Base-by-base conservation (phyloP, 1,140 invertebrate genomes). In the Cephus cinctus region DNA sequence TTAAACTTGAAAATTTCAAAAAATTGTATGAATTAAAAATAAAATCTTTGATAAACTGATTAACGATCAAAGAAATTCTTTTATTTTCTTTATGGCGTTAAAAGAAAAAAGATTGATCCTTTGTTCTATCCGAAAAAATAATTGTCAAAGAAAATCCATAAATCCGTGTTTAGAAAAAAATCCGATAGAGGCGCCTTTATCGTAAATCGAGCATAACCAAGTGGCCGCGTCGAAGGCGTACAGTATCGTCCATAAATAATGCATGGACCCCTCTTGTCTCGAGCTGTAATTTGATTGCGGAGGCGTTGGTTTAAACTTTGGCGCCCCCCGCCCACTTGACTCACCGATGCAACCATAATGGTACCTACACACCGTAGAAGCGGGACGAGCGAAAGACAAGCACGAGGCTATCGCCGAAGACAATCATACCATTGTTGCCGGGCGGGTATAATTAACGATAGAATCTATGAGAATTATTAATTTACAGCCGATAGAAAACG, bases 231-330 rank as follows among this genome's bases (percentile, higher is more conserved):
- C n/a, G n/a, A n/a, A 61, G 66, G 61, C 61, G 63, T 63, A 61
- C 63, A 60, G 63, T 57, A 55, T 63, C 51, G 58, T 59, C 56
- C 59, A 69, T 69, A 68, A 69, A 68, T 69, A 68, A 69, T 69
- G 63, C 61, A 68, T 69, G 57, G 59, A 57, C 59, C 51, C 43
- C 48, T 51, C 60, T 54, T 68, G 61, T 65, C 64, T 56, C 56
- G 57, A 52, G 54, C 65, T 70, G 63, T 68, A 70, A 70, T 70
- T 70, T 70, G 59, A 70, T 68, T 65, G 66, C 57, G 67, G 65
- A 65, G 67, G 67, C 67, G 67, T 68, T 53, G 55, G 61, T 61
- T 66, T 59, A 62, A 61, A 62, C 47, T 67, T 67, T 56, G 58
- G 62, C 60, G 59, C 57, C 56, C 61, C 46, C 38, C 27, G 16